Evolutionary conservation across 2,797 vertebrate species (phyloP).

Genomic region (Distichodus sexfasciatus): DNA sequence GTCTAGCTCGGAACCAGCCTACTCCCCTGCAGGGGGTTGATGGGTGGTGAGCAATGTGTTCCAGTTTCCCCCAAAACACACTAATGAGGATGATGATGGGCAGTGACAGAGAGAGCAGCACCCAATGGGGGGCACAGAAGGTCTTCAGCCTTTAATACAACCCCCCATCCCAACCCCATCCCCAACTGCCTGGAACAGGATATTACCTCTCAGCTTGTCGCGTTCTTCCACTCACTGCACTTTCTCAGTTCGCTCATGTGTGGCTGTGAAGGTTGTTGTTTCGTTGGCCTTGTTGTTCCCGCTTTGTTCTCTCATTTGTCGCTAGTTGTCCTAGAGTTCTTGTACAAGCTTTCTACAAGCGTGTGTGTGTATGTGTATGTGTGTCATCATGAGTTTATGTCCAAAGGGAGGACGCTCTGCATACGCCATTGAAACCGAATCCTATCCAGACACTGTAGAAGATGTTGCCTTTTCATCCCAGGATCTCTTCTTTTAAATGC

Average conservation of each 20-base stretch:
- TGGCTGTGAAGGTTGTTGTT: slow-evolving; percentile 51
- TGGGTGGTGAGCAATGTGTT: slow-evolving; percentile 57
- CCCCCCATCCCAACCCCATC: slow-evolving; percentile 51
- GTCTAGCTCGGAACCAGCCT: slow-evolving; percentile 55
- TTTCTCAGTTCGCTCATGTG: slow-evolving; percentile 39
- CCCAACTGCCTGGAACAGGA: slow-evolving; percentile 7
- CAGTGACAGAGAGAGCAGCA: slow-evolving; percentile 70
- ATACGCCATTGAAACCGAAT: slow-evolving; percentile 37
- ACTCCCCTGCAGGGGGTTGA: slow-evolving; percentile 59
- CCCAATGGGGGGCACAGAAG: slow-evolving; percentile 64
- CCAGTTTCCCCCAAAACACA: slow-evolving; percentile 65
- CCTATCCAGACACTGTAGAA: slow-evolving; percentile 17
- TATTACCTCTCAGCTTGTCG: slow-evolving; percentile 53
- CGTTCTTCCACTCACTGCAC: slow-evolving; percentile 28
- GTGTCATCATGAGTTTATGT: slow-evolving; percentile 64
- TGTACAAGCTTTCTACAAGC: background rate
- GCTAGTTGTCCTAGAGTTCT: slow-evolving; percentile 30
- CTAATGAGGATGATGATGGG: slow-evolving; percentile 80
- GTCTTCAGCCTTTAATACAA: slow-evolving; percentile 16
- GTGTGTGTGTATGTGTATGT: slow-evolving; percentile 56
- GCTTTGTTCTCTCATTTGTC: slow-evolving; percentile 59
- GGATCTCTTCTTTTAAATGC: slow-evolving; percentile 20
- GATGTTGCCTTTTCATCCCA: slow-evolving; percentile 30
- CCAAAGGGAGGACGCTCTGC: slow-evolving; percentile 38
- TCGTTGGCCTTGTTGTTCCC: slow-evolving; percentile 53